Conservation (phyloP, 2,113 vertebrate species). For the Muntiacus reevesi region DNA sequence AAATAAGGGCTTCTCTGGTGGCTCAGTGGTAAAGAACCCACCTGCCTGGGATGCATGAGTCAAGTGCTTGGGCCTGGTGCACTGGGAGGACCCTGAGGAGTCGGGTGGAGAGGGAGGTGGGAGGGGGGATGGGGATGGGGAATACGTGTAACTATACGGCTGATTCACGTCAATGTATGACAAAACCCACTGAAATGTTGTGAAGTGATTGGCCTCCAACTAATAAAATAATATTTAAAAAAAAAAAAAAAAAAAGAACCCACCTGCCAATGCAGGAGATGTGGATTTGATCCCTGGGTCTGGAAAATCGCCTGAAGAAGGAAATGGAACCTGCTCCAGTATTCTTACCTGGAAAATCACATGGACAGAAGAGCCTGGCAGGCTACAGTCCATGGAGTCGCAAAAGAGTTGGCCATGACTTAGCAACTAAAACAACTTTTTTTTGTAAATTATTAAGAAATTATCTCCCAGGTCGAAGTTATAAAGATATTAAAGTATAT, state of each 20-base stretch:
- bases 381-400: background rate
- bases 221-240: too few relatives aligned
- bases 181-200: too few relatives aligned
- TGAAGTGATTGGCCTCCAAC: too few relatives aligned
- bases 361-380: background rate
- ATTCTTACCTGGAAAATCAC: background rate
- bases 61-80: too few relatives aligned
- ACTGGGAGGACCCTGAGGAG: too few relatives aligned
- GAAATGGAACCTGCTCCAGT: background rate
- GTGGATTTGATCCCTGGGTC: background rate
- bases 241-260: background rate
- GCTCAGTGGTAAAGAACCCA: background rate
- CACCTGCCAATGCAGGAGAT: background rate
- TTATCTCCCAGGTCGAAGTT: background rate
- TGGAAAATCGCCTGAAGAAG: background rate
- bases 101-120: too few relatives aligned
- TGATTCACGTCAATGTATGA: too few relatives aligned
- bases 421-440: background rate
- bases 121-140: too few relatives aligned
- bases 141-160: too few relatives aligned
- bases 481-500: background rate
- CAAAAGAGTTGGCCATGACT: background rate
- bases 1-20: background rate
- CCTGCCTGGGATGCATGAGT: background rate
- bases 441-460: constrained; percentile 2